Evolutionary conservation across 2,888 invertebrate species (phyloP).

Genomic region (Erebia palarica): DNA sequence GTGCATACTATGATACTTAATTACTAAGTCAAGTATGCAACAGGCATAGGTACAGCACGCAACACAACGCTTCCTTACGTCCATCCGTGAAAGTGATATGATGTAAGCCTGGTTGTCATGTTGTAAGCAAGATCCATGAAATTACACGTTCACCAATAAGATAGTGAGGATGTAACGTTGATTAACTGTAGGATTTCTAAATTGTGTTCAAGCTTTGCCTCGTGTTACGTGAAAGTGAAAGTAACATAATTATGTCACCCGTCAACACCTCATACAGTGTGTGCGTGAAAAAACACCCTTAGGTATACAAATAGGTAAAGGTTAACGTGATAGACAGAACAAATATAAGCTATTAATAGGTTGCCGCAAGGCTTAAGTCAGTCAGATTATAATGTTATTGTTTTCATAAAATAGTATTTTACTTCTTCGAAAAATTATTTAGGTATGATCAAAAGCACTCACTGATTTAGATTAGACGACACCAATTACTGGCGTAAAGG

Average conservation of each 20-base stretch:
- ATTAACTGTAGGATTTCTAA: slow-evolving; percentile 4
- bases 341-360: not conserved
- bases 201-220: slow-evolving; percentile 47
- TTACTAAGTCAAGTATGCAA: no score
- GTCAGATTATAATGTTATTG: not conserved
- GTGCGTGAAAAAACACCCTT: slow-evolving; percentile 39
- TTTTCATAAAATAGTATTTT: not conserved
- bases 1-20: no score
- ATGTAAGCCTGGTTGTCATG: no score
- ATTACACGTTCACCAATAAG: no score
- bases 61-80: no score
- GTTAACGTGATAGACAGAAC: slow-evolving; percentile 17
- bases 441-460: no score
- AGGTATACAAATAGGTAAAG: slow-evolving; percentile 16
- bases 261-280: slow-evolving; percentile 56
- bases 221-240: slow-evolving; percentile 57
- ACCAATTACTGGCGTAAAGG: no score
- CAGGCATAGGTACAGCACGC: no score
- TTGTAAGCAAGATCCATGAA: no score
- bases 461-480: no score
- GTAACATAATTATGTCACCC: slow-evolving; percentile 51
- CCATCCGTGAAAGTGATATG: no score
- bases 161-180: not conserved
- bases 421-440: no score
- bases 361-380: not conserved